phyloP scores from a whole-genome alignment of 1,140 invertebrate genomes.

The Apolygus lucorum region DNA sequence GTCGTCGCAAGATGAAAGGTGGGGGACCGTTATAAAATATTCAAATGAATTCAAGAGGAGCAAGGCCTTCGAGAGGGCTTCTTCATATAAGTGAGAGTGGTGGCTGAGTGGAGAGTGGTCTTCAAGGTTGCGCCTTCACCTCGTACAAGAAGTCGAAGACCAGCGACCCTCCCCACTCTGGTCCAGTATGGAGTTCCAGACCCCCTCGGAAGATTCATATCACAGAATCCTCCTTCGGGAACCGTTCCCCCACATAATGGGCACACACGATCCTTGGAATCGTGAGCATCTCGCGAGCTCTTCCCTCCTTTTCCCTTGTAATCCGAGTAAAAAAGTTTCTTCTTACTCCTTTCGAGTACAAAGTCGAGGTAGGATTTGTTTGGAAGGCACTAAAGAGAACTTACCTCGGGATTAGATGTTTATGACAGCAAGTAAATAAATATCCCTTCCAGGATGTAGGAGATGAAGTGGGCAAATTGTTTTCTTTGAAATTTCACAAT shows the following conservation, averaged over 20 bases:
- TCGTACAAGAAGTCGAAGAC: neutral
- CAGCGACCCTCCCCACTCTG: neutral
- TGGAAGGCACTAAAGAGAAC: no score
- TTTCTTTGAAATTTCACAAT: no score
- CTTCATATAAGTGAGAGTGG: conserved; percentile 5
- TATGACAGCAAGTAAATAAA: no score
- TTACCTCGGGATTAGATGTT: no score
- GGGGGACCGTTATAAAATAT: conserved; percentile 10
- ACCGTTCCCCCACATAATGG: neutral
- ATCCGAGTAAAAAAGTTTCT: neutral
- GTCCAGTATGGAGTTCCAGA: no score
- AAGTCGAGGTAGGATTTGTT: no score
- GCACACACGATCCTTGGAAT: neutral
- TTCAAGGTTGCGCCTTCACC: neutral
- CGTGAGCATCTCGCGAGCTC: neutral
- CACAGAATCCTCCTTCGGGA: neutral
- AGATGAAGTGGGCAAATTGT: no score
- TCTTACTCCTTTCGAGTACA: no score
- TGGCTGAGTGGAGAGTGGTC: neutral
- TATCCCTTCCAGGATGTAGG: no score
- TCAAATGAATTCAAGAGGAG: conserved; percentile 7
- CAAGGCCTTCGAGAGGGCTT: neutral
- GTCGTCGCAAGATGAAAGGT: neutral
- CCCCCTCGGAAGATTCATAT: conserved; percentile 2
- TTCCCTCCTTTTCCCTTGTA: neutral